A percentile compares a stretch with the other conserved stretches of the same genome.
Conservation (phyloP, 2,113 vertebrate genomes). For the Podocnemis expansa region DNA sequence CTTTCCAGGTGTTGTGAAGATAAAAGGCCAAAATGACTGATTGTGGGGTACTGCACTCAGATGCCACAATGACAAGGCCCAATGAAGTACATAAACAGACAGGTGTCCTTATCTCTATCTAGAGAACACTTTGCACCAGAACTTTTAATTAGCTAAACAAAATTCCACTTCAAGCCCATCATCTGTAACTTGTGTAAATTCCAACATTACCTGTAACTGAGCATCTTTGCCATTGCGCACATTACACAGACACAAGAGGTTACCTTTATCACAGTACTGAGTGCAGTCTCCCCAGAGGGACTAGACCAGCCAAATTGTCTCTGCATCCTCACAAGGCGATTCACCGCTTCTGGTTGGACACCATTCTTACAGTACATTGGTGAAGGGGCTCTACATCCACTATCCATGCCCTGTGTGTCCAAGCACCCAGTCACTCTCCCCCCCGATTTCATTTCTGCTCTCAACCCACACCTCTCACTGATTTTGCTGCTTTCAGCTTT, state of each 20-base stretch:
- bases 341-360: neutral
- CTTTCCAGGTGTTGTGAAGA: neutral
- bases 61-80: neutral
- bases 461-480: neutral
- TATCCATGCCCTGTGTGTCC: neutral
- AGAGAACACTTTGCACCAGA: neutral
- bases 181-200: neutral
- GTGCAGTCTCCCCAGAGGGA: neutral
- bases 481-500: neutral
- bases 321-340: neutral
- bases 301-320: neutral
- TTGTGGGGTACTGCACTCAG: neutral
- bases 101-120: neutral
- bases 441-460: neutral
- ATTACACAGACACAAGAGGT: neutral
- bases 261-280: neutral
- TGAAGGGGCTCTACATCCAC: neutral
- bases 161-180: neutral
- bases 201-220: neutral
- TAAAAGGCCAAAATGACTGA: neutral
- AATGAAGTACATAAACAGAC: neutral
- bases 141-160: too few relatives aligned
- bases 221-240: neutral
- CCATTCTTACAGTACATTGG: neutral
- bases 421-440: neutral